Evolutionary conservation across 2,113 vertebrate species (phyloP).

Genomic region (Cacatua alba): DNA sequence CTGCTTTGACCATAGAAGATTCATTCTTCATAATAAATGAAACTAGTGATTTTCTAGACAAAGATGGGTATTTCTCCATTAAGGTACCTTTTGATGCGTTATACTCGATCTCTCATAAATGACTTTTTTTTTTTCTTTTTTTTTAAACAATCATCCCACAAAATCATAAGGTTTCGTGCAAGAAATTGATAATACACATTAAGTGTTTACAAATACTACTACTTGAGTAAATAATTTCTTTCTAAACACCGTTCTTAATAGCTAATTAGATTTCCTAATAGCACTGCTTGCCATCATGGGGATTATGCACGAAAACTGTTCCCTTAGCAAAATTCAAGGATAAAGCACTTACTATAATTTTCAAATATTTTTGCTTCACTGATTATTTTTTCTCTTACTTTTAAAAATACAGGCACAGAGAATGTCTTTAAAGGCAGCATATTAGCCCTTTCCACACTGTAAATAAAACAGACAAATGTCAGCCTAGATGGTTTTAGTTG

Average conservation of each 20-base stretch:
- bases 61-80: neutral
- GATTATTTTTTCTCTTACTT: neutral
- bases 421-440: neutral
- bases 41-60: neutral
- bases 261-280: conserved; percentile 73
- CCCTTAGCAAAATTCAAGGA: conserved; percentile 69
- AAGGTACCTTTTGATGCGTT: neutral
- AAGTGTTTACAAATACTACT: conserved; percentile 53
- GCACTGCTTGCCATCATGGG: conserved; percentile 18
- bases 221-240: conserved; percentile 57
- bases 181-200: conserved; percentile 23
- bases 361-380: conserved; percentile 42
- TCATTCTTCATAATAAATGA: neutral
- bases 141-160: neutral
- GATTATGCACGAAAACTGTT: conserved; percentile 63
- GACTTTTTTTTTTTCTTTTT: neutral
- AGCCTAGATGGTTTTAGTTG: neutral
- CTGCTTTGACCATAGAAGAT: neutral
- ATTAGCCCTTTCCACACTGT: neutral
- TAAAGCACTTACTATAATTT: conserved; percentile 44
- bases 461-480: neutral
- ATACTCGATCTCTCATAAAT: neutral
- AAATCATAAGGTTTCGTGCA: neutral
- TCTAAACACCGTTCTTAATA: conserved; percentile 59
- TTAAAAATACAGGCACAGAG: neutral